Conservation (phyloP, 92 coral and sea anemone genomes). For the Parazoanthus darwini region DNA sequence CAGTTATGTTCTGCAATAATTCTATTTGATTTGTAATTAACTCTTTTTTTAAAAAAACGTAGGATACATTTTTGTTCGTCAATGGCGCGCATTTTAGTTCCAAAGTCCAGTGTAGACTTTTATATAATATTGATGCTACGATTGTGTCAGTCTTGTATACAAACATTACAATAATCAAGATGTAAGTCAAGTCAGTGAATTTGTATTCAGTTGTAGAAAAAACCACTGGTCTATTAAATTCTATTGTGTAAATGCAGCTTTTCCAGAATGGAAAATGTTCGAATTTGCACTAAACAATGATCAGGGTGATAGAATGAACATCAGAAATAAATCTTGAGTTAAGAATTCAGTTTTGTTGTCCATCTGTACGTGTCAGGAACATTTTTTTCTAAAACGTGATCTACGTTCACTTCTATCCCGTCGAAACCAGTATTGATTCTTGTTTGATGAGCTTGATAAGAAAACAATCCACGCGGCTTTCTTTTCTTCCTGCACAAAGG, state of each 20-base stretch:
- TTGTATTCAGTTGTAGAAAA: not conserved
- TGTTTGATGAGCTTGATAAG: no score
- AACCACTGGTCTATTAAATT: not conserved
- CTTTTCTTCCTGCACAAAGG: no score
- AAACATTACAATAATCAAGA: not conserved
- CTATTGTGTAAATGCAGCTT: not conserved
- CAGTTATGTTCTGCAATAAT: no score
- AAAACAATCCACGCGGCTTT: no score
- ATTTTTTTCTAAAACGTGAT: no score
- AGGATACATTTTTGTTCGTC: not conserved
- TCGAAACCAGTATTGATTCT: not conserved
- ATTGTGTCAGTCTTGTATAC: not conserved
- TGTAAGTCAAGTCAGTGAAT: not conserved
- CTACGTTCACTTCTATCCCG: not conserved
- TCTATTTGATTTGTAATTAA: not conserved
- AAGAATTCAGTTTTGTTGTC: no score
- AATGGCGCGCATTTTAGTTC: not conserved
- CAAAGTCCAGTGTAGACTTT: no score
- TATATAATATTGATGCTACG: not conserved
- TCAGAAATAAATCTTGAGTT: no score
- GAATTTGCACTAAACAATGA: not conserved
- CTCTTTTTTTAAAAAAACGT: not conserved
- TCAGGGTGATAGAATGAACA: no score
- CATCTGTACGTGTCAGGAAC: no score
- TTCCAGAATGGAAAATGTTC: not conserved